Conservation (phyloP, 2,888 invertebrate species). For the Amblyteles armatorius region DNA sequence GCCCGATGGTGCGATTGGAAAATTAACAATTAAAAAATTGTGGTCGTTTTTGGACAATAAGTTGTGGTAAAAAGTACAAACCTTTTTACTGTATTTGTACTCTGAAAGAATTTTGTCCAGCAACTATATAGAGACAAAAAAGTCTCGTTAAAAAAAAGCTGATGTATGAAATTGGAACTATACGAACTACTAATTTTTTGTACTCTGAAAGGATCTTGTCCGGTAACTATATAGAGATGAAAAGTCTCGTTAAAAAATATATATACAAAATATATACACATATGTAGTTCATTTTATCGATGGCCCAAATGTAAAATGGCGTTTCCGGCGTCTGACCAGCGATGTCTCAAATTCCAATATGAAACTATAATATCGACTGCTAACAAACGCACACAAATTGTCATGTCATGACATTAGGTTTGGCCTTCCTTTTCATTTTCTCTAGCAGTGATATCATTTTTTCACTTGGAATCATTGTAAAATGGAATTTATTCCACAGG, state of each 20-base stretch:
- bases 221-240: neutral
- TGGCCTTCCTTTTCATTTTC: neutral
- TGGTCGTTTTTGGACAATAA: too few relatives aligned
- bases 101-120: neutral
- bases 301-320: neutral
- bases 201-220: neutral
- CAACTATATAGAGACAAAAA: neutral
- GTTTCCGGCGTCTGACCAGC: neutral
- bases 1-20: too few relatives aligned
- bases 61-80: too few relatives aligned
- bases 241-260: slow-evolving; percentile 1
- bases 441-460: neutral
- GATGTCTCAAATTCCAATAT: neutral
- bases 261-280: neutral
- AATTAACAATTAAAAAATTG: too few relatives aligned
- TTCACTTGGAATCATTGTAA: slow-evolving; percentile 4
- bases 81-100: neutral
- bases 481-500: slow-evolving; percentile 32
- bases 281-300: slow-evolving; percentile 1
- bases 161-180: neutral
- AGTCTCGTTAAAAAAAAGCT: neutral
- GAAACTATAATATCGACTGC: slow-evolving; percentile 12
- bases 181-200: neutral
- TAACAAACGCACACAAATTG: neutral
- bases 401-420: neutral